Conservation (phyloP, 2,888 invertebrate species). For the Drosophila mettleri region DNA sequence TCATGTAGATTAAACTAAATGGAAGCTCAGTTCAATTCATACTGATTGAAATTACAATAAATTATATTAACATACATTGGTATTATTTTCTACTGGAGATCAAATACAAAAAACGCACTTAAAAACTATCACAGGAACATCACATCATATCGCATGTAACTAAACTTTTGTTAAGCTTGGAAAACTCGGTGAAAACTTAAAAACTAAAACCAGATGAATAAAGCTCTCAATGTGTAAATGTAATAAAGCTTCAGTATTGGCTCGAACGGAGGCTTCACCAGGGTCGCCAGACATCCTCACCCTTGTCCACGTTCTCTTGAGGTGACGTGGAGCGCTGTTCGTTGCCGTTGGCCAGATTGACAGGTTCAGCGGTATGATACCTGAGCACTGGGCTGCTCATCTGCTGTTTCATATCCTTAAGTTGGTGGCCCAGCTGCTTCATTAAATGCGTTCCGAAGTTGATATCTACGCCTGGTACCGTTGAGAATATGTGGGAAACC, state of each 20-base stretch:
- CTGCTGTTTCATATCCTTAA: conserved; percentile 86
- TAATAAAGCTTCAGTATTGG: conserved; percentile 53
- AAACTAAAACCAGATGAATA: conserved; percentile 57
- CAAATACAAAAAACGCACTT: conserved; percentile 68
- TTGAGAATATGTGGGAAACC: conserved; percentile 93
- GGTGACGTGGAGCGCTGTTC: conserved; percentile 26
- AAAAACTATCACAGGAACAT: conserved; percentile 83
- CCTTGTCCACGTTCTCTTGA: conserved; percentile 47
- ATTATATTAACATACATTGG: conserved; percentile 24
- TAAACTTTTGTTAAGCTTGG: conserved; percentile 35
- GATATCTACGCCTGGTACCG: conserved; percentile 93
- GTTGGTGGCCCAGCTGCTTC: conserved; percentile 94
- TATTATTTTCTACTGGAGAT: conserved; percentile 68
- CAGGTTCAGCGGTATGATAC: conserved; percentile 50
- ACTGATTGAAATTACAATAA: conserved; percentile 35
- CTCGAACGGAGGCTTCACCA: conserved; percentile 58
- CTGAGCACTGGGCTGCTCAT: conserved; percentile 28
- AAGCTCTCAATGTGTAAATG: conserved; percentile 60
- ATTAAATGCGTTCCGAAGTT: conserved; percentile 94
- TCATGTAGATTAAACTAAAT: conserved; percentile 16
- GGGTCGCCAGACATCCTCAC: conserved; percentile 81
- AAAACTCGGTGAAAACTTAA: conserved; percentile 52
- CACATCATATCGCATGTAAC: conserved; percentile 60
- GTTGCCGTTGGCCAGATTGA: conserved; percentile 54
- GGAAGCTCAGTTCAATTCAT: too few relatives aligned